Conservation (phyloP, 2,888 invertebrate genomes). For the Mythimna vitellina region DNA sequence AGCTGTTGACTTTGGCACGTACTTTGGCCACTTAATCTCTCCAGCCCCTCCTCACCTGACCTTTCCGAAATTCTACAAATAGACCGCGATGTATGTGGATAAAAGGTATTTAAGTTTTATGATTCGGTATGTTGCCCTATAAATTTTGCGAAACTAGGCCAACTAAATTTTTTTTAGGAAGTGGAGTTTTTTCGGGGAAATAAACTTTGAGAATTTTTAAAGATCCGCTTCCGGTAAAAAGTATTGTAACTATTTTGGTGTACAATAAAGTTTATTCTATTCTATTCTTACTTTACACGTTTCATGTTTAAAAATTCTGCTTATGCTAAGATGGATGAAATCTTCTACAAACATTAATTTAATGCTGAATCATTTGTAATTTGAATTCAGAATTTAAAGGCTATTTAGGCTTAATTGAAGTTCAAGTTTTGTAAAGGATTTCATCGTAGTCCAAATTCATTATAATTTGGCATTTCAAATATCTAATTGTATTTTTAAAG, state of each 20-base stretch:
- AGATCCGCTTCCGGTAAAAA: background rate
- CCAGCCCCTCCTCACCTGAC: slow-evolving; percentile 17
- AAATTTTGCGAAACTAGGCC: slow-evolving; percentile 5
- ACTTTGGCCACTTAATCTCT: slow-evolving; percentile 9
- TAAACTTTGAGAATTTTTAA: slow-evolving; percentile 5
- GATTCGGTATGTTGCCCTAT: slow-evolving; percentile 3
- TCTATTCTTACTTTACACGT: background rate
- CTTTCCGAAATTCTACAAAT: slow-evolving; percentile 33
- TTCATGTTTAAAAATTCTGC: background rate
- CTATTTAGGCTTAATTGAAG: background rate
- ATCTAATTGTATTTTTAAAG: background rate
- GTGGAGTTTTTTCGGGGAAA: background rate
- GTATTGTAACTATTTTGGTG: too few relatives aligned
- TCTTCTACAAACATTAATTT: background rate
- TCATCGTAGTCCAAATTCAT: background rate
- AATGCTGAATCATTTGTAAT: slow-evolving; percentile 5
- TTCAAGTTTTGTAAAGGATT: background rate
- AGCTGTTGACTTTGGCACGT: slow-evolving; percentile 7
- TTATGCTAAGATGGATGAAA: background rate
- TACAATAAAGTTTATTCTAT: too few relatives aligned
- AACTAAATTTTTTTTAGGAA: slow-evolving; percentile 8
- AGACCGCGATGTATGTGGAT: slow-evolving; percentile 6
- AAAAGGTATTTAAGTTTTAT: slow-evolving; percentile 13
- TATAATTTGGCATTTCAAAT: slow-evolving; percentile 1
- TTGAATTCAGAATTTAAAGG: background rate